Evolutionary conservation across 2,888 invertebrate species (phyloP).

Genomic region (Chaetogeoica ovagalla): DNA sequence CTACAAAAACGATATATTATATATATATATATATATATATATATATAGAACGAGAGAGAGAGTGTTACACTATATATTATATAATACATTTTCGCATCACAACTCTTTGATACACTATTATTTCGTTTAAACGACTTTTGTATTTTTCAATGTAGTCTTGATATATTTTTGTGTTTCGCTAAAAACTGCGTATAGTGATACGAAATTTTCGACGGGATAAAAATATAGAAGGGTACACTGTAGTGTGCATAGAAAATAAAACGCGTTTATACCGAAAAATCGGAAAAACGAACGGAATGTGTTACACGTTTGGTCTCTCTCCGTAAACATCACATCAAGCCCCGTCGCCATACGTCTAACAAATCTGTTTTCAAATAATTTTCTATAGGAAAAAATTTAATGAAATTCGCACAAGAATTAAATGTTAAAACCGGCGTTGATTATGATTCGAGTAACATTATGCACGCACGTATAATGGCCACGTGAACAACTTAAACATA

Average conservation of each 20-base stretch:
- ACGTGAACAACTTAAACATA: no score
- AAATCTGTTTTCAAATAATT: no score
- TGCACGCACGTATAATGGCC: no score
- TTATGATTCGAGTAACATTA: no score
- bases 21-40: constrained; percentile 9
- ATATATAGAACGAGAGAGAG: neutral
- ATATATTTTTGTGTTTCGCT: neutral
- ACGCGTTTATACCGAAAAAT: neutral
- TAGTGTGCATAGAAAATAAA: neutral
- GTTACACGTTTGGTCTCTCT: no score
- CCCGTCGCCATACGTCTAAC: no score
- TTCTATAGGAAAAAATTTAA: no score
- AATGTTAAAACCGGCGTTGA: no score
- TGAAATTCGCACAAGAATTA: no score
- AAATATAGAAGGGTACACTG: neutral
- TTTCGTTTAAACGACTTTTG: neutral
- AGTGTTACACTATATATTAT: neutral
- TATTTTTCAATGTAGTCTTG: neutral
- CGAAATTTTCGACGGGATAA: neutral
- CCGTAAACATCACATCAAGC: no score
- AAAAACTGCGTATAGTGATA: neutral
- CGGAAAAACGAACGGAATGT: neutral
- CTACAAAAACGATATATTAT: neutral
- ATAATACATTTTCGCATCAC: neutral
- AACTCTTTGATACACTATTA: neutral